Evolutionary conservation across 2,888 invertebrate species (phyloP).

Genomic region (Seira ritae): DNA sequence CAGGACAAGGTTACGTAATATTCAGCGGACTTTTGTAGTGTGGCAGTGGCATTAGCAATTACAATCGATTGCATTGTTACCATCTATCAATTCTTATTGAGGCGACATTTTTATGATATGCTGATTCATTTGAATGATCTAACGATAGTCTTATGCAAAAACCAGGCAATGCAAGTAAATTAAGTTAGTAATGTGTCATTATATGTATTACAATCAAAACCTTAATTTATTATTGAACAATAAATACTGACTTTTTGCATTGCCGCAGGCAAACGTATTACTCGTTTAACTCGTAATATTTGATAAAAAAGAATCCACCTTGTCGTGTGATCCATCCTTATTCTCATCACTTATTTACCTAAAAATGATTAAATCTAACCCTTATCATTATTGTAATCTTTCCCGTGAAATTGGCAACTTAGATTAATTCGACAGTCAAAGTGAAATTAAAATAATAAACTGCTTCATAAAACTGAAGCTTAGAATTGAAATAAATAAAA

Average conservation of each 20-base stretch:
- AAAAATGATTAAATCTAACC: neutral
- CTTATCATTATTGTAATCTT: neutral
- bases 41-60: no score
- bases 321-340: neutral
- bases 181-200: neutral
- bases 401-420: neutral
- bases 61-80: no score
- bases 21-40: no score
- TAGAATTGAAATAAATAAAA: no score
- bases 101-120: no score
- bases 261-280: no score
- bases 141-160: no score
- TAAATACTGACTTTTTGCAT: no score
- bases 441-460: neutral
- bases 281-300: neutral
- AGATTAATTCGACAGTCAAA: neutral
- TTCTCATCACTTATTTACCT: neutral
- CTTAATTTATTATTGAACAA: no score
- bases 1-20: no score
- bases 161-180: slow-evolving; percentile 2
- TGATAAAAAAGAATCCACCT: neutral
- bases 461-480: neutral
- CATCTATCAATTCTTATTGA: no score
- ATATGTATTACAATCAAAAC: neutral
- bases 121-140: no score